phyloP scores from a whole-genome alignment of 2,113 vertebrate genomes.

The Strix uralensis region DNA sequence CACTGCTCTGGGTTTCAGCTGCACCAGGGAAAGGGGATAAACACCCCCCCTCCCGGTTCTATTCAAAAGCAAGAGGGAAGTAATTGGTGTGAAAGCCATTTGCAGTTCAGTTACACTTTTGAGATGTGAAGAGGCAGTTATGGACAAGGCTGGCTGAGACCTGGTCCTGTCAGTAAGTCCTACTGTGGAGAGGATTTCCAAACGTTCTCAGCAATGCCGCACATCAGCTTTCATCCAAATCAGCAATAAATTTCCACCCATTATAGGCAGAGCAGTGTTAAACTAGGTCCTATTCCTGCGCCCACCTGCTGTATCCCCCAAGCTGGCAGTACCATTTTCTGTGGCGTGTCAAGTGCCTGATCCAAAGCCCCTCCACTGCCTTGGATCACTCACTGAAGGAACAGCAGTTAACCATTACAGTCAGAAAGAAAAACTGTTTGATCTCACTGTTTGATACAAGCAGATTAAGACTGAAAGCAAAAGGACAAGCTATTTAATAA shows the following conservation, averaged over 20 bases:
- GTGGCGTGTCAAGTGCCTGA: not conserved
- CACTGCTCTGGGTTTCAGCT: not conserved
- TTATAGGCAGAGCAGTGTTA: not conserved
- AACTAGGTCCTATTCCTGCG: not conserved
- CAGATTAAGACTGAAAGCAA: not conserved
- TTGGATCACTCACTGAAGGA: not conserved
- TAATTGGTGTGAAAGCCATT: conserved; percentile 64
- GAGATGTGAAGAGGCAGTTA: conserved; percentile 30
- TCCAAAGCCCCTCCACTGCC: not conserved
- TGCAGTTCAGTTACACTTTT: conserved; percentile 30
- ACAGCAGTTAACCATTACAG: rapidly evolving
- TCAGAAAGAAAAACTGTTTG: not conserved
- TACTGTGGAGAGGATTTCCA: not conserved
- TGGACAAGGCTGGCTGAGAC: not conserved
- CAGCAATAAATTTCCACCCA: not conserved
- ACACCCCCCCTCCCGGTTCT: not conserved
- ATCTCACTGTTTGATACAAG: not conserved
- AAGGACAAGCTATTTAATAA: not conserved
- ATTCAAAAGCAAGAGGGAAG: conserved; percentile 19
- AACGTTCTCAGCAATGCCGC: not conserved
- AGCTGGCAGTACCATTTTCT: not conserved
- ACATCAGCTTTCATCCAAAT: not conserved
- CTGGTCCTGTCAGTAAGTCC: rapidly evolving
- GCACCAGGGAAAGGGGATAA: conserved; percentile 26
- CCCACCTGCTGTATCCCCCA: not conserved